These are phyloP conservation scores for Felis catus DNA, from an alignment of 2,113 vertebrate species.

Conservation along the genomic window DNA sequence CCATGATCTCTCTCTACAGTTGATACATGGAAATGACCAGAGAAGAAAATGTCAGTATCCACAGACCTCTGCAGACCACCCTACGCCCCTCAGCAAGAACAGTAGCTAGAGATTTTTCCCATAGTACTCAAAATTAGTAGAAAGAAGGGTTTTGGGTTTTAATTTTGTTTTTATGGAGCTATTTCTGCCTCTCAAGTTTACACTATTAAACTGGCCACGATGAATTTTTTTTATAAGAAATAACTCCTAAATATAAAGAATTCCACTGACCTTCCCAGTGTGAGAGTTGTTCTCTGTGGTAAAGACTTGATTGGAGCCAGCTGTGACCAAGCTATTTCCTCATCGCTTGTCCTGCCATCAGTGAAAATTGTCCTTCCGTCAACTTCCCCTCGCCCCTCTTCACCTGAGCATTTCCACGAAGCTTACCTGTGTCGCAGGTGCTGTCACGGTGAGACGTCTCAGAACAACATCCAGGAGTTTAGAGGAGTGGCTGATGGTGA, in stretches of 20 bases:
- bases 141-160: background rate
- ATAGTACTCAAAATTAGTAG: background rate
- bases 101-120: background rate
- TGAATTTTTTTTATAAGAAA: background rate
- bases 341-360: background rate
- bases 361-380: background rate
- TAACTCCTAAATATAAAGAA: constrained; percentile 4
- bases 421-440: background rate
- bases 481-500: background rate
- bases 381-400: background rate
- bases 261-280: background rate
- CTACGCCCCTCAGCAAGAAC: background rate
- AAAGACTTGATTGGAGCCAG: background rate
- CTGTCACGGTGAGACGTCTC: background rate
- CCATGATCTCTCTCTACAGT: constrained; percentile 33
- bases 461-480: background rate
- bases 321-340: background rate
- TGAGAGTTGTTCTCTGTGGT: background rate
- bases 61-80: background rate
- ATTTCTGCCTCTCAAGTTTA: background rate
- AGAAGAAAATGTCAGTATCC: constrained; percentile 41
- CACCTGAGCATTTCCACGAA: background rate
- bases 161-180: background rate
- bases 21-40: constrained; percentile 52
- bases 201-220: background rate